phyloP scores from a whole-genome alignment of 1,140 invertebrate genomes.

The Monochamus saltuarius region DNA sequence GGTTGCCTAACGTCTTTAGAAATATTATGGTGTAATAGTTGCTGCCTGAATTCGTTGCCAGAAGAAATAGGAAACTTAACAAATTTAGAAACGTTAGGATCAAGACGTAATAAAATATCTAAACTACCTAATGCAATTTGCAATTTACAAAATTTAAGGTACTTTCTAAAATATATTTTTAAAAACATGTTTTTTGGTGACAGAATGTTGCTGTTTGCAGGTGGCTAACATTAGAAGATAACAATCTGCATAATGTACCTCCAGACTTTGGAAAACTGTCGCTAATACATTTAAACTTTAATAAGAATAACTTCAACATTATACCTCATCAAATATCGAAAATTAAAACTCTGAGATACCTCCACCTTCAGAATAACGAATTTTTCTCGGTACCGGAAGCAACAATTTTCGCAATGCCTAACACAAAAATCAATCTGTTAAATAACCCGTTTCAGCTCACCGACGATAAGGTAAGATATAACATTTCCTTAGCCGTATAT shows the following conservation, averaged over 20 bases:
- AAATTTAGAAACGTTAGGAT: slow-evolving; percentile 71
- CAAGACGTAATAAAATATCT: slow-evolving; percentile 60
- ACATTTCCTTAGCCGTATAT: slow-evolving; percentile 5
- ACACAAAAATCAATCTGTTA: slow-evolving; percentile 34
- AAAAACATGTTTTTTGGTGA: too few relatives aligned
- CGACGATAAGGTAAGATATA: slow-evolving; percentile 18
- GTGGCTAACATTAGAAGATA: slow-evolving; percentile 63
- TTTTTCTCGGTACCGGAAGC: slow-evolving; percentile 43
- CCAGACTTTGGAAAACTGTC: slow-evolving; percentile 53
- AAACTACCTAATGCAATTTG: slow-evolving; percentile 57
- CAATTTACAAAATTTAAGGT: slow-evolving; percentile 56
- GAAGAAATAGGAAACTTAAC: slow-evolving; percentile 68
- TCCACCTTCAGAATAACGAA: slow-evolving; percentile 59
- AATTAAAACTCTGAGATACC: slow-evolving; percentile 56
- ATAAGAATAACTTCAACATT: slow-evolving; percentile 55
- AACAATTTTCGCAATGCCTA: slow-evolving; percentile 47
- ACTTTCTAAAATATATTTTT: too few relatives aligned
- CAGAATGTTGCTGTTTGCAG: slow-evolving; percentile 47
- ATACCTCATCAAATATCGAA: slow-evolving; percentile 55
- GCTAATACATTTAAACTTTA: slow-evolving; percentile 60
- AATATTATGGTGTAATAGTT: slow-evolving; percentile 70
- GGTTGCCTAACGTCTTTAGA: slow-evolving; percentile 73
- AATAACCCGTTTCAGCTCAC: slow-evolving; percentile 24
- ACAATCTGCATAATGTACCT: slow-evolving; percentile 57
- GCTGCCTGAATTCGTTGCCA: slow-evolving; percentile 59